Evolutionary conservation across 2,888 invertebrate species (phyloP), one percentile per base, ranked within the genome.

Genomic region (Noctua fimbriata): DNA sequence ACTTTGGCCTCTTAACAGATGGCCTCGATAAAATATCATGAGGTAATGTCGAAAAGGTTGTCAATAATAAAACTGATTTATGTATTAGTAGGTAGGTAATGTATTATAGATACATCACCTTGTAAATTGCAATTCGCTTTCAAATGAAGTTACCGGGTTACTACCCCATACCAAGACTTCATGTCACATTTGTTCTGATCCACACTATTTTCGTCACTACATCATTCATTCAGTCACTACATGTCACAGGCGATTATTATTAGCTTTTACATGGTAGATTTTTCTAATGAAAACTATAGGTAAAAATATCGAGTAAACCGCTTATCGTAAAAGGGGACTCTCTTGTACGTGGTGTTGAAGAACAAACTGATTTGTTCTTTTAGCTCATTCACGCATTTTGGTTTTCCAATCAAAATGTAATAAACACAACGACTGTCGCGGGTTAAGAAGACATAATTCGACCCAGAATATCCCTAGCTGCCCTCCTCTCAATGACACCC

Each of bases 1-100:
- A 49, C 58, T 70, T 76, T 70, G 65, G 14, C 65, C 65, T 63
- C 47, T 12, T 32, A 63, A 28, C 49, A 58, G 4, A 58, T 18
- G 7, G 3, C 10, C 41, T 32, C n/a, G 41, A 76, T 76, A 32
- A 66, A 80, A 83, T 60, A 28, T 70, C 58, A 28, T 16, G 32
- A 83, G 16, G 10, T 41, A 52, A 76, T 82, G 32, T 58, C 32
- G 2, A 32, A 49, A 70, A 58, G 28, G 65, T 76, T 47, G 24
- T n/a, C 36, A 63, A 49, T 74, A 63, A 16, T 58, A 70, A 70
- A 81, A 66, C 16, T 58, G n/a, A 66, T 81, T 58, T 18, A 69
- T 73, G 49, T 60, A 9, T 18, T 58, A 47, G 4, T 44, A 44
- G 44, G 14, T 44, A 44, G 44, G 6, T 49, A 49, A 49, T 18